phyloP scores from a whole-genome alignment of 2,888 invertebrate species.

The Scaptomyza polygonia region DNA sequence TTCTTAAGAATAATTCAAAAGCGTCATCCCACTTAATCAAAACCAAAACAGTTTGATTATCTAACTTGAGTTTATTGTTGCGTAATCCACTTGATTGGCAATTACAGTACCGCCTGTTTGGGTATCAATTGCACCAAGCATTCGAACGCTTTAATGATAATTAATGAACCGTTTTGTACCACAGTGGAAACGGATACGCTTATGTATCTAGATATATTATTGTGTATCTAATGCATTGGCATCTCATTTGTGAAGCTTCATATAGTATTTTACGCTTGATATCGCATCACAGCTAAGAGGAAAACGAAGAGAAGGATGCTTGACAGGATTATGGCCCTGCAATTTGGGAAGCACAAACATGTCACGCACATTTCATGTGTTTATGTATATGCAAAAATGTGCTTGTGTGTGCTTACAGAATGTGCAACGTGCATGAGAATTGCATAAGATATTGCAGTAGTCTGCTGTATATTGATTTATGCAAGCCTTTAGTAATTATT shows the following conservation, averaged over 20 bases:
- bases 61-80: neutral
- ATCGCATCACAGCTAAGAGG: neutral
- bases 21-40: too few relatives aligned
- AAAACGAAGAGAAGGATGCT: neutral
- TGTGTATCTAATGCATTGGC: neutral
- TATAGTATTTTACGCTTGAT: neutral
- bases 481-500: constrained; percentile 29
- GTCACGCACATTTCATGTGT: constrained; percentile 11
- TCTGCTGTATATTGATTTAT: constrained; percentile 28
- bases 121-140: constrained; percentile 9
- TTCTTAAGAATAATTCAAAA: neutral
- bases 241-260: neutral
- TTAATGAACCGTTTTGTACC: constrained; percentile 26
- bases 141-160: constrained; percentile 19
- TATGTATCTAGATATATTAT: constrained; percentile 4
- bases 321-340: too few relatives aligned
- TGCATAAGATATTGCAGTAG: constrained; percentile 26
- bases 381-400: neutral
- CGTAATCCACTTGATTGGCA: constrained; percentile 6
- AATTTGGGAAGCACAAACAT: neutral
- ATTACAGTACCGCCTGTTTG: neutral
- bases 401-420: too few relatives aligned
- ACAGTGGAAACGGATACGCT: constrained; percentile 24
- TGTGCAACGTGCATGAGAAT: constrained; percentile 24
- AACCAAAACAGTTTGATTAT: too few relatives aligned